Conservation (phyloP, 2,888 invertebrate species). For the Neria commutata region DNA sequence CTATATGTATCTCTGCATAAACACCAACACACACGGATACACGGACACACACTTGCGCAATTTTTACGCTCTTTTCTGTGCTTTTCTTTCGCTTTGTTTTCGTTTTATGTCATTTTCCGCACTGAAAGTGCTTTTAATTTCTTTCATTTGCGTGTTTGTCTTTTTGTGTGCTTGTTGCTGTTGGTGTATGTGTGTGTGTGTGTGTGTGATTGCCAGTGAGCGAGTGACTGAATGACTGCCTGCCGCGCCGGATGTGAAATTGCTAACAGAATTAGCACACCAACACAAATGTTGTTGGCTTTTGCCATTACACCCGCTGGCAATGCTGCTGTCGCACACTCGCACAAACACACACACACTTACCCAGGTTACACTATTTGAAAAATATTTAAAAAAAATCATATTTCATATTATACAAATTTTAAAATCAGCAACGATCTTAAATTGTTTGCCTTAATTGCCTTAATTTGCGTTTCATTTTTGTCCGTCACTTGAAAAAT, state of each 20-base stretch:
- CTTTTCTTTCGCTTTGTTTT: background rate
- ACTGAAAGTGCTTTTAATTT: slow-evolving; percentile 2
- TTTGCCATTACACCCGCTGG: background rate
- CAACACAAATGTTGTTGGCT: slow-evolving; percentile 16
- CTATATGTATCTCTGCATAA: too few relatives aligned
- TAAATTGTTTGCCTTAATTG: too few relatives aligned
- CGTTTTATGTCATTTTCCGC: background rate
- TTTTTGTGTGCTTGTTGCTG: background rate
- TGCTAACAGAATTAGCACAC: slow-evolving; percentile 48
- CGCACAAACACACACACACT: too few relatives aligned
- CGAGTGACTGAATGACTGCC: background rate
- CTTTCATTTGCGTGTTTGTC: slow-evolving; percentile 11
- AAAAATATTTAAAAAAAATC: too few relatives aligned
- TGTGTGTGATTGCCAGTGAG: background rate
- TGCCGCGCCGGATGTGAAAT: slow-evolving; percentile 31
- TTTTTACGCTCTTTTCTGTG: background rate
- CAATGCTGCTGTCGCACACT: slow-evolving; percentile 10
- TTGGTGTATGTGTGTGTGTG: background rate
- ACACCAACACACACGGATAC: background rate
- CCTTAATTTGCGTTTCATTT: too few relatives aligned
- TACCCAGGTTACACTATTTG: too few relatives aligned
- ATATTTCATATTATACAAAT: too few relatives aligned
- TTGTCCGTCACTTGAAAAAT: too few relatives aligned
- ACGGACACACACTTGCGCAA: background rate
- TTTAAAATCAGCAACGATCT: too few relatives aligned